Percentiles rank a stretch among this genome's conserved stretches.
Evolutionary conservation across 2,797 vertebrate species (phyloP).

Genomic region (Enteromius afrohamiltoni): DNA sequence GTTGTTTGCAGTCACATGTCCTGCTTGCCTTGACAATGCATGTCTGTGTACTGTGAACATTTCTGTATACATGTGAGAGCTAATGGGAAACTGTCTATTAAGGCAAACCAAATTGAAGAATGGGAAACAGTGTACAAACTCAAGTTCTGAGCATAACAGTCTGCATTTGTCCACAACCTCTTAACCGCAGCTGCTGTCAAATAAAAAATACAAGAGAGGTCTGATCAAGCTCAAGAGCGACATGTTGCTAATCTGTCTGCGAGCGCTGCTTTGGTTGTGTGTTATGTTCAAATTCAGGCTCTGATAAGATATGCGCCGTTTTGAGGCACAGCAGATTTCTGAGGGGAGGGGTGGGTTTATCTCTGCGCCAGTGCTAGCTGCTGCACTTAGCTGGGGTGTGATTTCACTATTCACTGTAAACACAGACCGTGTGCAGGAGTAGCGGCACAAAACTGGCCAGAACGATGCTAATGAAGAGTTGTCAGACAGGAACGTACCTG

Average conservation of each 20-base stretch:
- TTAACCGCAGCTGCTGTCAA: not conserved
- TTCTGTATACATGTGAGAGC: constrained; percentile 25
- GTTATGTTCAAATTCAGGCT: constrained; percentile 38
- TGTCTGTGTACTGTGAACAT: constrained; percentile 67
- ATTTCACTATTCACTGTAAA: constrained; percentile 56
- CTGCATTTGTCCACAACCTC: not conserved
- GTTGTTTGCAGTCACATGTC: constrained; percentile 80
- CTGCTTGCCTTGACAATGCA: constrained; percentile 75
- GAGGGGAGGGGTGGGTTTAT: constrained; percentile 23
- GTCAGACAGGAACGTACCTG: constrained; percentile 26
- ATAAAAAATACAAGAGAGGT: constrained; percentile 28
- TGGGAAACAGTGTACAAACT: not conserved
- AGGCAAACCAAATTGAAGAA: not conserved
- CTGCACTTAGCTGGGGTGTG: constrained; percentile 55
- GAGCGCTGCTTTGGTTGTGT: constrained; percentile 7
- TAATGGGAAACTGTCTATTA: constrained; percentile 17
- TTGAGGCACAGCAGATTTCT: constrained; percentile 39
- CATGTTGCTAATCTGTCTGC: constrained; percentile 13
- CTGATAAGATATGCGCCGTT: constrained; percentile 22
- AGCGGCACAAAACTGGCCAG: constrained; percentile 31
- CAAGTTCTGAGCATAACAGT: constrained; percentile 2
- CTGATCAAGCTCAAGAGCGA: constrained; percentile 23
- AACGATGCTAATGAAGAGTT: constrained; percentile 11
- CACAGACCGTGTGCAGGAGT: constrained; percentile 31
- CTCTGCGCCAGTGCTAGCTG: constrained; percentile 42